Base-by-base conservation (phyloP, 2,113 vertebrate genomes). In the Podarcis raffonei region DNA sequence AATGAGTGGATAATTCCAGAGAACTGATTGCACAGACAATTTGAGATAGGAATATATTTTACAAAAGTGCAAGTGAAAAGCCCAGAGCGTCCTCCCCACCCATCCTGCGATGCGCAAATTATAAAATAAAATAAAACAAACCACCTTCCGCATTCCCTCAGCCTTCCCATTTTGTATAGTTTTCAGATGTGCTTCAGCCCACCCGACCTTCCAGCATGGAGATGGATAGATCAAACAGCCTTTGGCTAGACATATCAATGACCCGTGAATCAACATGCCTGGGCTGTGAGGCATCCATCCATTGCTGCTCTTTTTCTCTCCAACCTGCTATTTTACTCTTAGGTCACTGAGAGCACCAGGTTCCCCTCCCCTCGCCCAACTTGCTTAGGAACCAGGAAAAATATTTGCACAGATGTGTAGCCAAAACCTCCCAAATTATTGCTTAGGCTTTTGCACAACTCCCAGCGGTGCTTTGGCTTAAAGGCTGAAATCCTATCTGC, bases 391-490 rank as follows among this genome's bases (percentile, higher is more conserved):
- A 89, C 81, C 81, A 94, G 91, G 25, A 81, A 87, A 85, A 85
- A 85, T 85, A 90, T 20, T 80, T 87, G 89, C 80, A 35, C 91
- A 86, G 71, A 89, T 88, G 59, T 48, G 84, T 79, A 92, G 95
- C 88, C 96, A 96, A 96, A 85, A 78, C 59, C 27, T 86, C 96
- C 62, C n/a, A 76, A 81, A 87, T 27, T 32, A 62, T 85, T 75
- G 6, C 30, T 65, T 16, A 62, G 32, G 6, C 25, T 59, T 82
- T 27, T 16, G 25, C 20, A 82, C 62, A 27, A 6, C 32, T 82
- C 81, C 81, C 59, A 39, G 23, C 5, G 9, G 79, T 13, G 22
- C 7, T n/a, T 32, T n/a, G 3, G 48, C 48, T 81, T 59, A 16
- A 82, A 80, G 23, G 48, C 53, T 16, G n/a, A 53, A 32, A 35